A percentile compares a stretch with the other conserved stretches of the same genome.
Conservation (phyloP, 1,140 invertebrate species). For the Pectinophora gossypiella region DNA sequence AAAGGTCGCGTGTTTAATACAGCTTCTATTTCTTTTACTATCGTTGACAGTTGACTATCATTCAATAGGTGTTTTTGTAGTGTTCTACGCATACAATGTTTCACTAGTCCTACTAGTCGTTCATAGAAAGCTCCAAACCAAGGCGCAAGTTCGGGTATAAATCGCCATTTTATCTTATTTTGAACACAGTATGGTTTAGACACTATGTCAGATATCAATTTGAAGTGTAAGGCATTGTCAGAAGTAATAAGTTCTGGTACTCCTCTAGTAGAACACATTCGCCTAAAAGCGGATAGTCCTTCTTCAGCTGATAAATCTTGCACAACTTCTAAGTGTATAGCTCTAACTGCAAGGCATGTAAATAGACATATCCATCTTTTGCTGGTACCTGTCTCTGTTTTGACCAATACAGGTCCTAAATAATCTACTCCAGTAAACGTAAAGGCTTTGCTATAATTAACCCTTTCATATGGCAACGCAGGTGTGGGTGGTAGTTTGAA, state of each 20-base stretch:
- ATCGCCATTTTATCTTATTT: constrained; percentile 11
- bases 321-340: constrained; percentile 42
- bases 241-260: constrained; percentile 42
- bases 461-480: constrained; percentile 15
- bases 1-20: no score
- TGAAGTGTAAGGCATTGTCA: constrained; percentile 7
- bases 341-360: constrained; percentile 28
- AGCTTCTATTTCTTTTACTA: no score
- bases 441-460: constrained; percentile 1
- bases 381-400: background rate
- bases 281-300: constrained; percentile 26
- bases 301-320: constrained; percentile 26
- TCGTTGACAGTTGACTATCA: no score
- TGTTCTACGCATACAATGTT: no score
- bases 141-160: constrained; percentile 8
- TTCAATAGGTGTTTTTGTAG: no score
- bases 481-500: constrained; percentile 21
- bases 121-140: constrained; percentile 11
- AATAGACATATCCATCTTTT: constrained; percentile 42
- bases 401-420: constrained; percentile 6
- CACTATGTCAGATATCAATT: constrained; percentile 7
- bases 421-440: constrained; percentile 8
- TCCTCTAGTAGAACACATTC: constrained; percentile 37
- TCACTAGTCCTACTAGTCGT: constrained; percentile 7
- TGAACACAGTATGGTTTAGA: constrained; percentile 13